These are phyloP conservation scores for Aricia agestis DNA, from an alignment of 1,140 invertebrate genomes.

Conservation along the genomic window DNA sequence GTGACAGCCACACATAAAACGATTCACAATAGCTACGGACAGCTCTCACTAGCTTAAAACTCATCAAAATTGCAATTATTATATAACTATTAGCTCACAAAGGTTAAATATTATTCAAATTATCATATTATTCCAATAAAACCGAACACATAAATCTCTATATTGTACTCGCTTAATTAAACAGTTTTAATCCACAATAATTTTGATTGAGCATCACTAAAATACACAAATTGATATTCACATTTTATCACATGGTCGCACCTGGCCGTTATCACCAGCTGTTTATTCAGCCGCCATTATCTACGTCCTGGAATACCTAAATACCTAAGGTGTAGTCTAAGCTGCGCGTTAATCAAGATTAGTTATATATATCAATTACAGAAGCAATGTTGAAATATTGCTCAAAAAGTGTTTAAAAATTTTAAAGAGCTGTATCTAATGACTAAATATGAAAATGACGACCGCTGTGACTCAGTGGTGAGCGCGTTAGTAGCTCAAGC, in stretches of 20 bases:
- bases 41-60: background rate
- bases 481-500: too few relatives aligned
- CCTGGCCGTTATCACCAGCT: slow-evolving; percentile 29
- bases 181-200: slow-evolving; percentile 19
- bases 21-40: background rate
- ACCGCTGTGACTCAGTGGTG: too few relatives aligned
- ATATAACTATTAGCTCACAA: background rate
- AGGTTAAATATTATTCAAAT: background rate
- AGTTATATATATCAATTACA: too few relatives aligned
- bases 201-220: slow-evolving; percentile 13
- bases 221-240: slow-evolving; percentile 56
- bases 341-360: too few relatives aligned
- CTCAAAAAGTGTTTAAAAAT: too few relatives aligned
- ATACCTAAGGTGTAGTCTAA: too few relatives aligned
- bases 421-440: too few relatives aligned
- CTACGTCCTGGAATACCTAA: background rate
- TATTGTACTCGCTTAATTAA: background rate
- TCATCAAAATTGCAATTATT: background rate
- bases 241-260: slow-evolving; percentile 36
- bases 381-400: too few relatives aligned
- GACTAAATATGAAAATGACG: too few relatives aligned
- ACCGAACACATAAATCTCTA: background rate
- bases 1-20: too few relatives aligned
- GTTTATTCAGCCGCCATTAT: slow-evolving; percentile 55
- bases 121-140: background rate